phyloP scores from a whole-genome alignment of 92 coral and sea anemone genomes.

The Heteractis magnifica region DNA sequence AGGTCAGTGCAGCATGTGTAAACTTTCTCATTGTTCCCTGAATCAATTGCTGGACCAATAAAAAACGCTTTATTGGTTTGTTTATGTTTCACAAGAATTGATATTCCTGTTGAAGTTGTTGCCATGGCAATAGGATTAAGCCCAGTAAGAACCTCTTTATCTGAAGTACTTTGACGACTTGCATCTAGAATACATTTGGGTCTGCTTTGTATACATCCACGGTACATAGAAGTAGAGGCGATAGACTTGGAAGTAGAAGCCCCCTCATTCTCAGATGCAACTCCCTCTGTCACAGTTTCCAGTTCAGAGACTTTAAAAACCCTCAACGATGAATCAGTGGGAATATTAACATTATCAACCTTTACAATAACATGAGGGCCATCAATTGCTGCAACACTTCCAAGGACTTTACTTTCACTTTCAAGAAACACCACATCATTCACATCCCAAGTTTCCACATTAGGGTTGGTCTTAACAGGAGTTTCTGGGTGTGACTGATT shows the following conservation, averaged over 20 bases:
- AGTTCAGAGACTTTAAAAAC: constrained; percentile 85
- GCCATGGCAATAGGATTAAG: constrained; percentile 80
- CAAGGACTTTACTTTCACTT: constrained; percentile 80
- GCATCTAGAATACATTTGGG: constrained; percentile 71
- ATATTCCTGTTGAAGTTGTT: constrained; percentile 69
- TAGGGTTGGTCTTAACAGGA: constrained; percentile 15
- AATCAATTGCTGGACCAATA: constrained; percentile 78
- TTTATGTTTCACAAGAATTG: constrained; percentile 59
- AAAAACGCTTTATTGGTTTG: constrained; percentile 56
- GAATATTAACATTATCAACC: constrained; percentile 42
- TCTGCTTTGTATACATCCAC: constrained; percentile 72
- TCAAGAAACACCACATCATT: constrained; percentile 81
- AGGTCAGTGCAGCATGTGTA: constrained; percentile 69
- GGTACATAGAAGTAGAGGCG: constrained; percentile 63
- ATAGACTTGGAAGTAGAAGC: constrained; percentile 42
- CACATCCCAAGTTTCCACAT: constrained; percentile 78
- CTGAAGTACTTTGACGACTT: constrained; percentile 15
- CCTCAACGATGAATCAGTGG: constrained; percentile 61
- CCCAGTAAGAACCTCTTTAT: constrained; percentile 62
- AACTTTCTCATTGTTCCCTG: constrained; percentile 62
- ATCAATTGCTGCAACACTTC: constrained; percentile 82
- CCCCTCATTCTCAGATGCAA: constrained; percentile 28
- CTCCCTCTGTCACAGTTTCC: constrained; percentile 63
- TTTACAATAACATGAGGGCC: constrained; percentile 92
- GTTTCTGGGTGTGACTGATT: constrained; percentile 31